phyloP scores from a whole-genome alignment of 2,113 vertebrate genomes.

The Dromaius novaehollandiae region DNA sequence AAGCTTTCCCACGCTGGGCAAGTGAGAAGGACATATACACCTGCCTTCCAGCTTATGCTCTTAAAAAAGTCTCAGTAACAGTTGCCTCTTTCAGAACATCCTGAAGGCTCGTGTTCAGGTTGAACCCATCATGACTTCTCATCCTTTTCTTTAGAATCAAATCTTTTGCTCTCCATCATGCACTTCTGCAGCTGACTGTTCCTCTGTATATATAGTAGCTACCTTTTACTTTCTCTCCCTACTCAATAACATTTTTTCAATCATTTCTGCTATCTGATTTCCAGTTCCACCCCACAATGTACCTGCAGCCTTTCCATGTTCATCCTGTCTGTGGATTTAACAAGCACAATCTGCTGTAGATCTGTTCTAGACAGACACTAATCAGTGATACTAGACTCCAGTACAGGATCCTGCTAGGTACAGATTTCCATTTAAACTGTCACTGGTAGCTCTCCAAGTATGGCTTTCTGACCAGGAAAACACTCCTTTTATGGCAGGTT shows the following conservation, averaged over 20 bases:
- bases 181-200: not conserved
- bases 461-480: not conserved
- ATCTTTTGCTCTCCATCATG: not conserved
- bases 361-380: not conserved
- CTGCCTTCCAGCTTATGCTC: not conserved
- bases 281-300: not conserved
- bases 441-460: not conserved
- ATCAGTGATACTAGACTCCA: not conserved
- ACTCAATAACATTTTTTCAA: not conserved
- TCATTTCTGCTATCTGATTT: not conserved
- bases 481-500: not conserved
- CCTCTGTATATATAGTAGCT: not conserved
- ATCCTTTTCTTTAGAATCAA: not conserved
- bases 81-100: not conserved
- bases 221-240: not conserved
- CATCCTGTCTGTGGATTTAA: fast-evolving
- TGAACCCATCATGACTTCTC: not conserved
- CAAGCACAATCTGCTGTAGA: not conserved
- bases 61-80: not conserved
- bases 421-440: not conserved
- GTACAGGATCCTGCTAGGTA: not conserved
- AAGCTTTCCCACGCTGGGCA: not conserved
- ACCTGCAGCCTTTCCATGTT: not conserved
- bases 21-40: not conserved
- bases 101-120: not conserved